Conservation (phyloP, 2,113 vertebrate genomes). For the Pteruthius melanotis region DNA sequence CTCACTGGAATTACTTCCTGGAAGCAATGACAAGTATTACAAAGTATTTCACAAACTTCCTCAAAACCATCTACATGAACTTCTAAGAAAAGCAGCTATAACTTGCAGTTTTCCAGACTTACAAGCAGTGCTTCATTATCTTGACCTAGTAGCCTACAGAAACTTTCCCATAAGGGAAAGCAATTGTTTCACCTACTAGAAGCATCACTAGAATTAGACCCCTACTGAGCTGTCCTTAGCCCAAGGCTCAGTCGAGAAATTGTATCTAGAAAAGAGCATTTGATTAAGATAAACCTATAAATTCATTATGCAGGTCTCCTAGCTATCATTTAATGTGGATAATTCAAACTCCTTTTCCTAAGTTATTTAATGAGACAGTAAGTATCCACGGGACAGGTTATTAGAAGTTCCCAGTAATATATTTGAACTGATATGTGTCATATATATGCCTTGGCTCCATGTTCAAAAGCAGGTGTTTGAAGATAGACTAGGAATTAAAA, state of each 20-base stretch:
- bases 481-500: not conserved
- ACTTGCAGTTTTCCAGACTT: not conserved
- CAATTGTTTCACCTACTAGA: slow-evolving; percentile 1
- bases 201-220: slow-evolving; percentile 1
- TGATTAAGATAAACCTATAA: slow-evolving; percentile 33
- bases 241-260: not conserved
- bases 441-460: not conserved
- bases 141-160: not conserved
- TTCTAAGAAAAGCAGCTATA: not conserved
- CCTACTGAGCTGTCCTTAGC: not conserved
- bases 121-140: not conserved
- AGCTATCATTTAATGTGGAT: not conserved
- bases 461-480: not conserved
- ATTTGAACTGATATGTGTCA: not conserved
- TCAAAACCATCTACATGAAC: not conserved
- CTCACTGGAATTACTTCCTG: not conserved
- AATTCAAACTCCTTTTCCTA: not conserved
- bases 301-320: not conserved
- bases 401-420: not conserved
- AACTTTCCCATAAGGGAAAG: slow-evolving; percentile 22
- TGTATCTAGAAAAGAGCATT: slow-evolving; percentile 11
- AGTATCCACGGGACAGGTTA: not conserved
- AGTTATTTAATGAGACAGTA: slow-evolving; percentile 10
- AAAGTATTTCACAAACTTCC: not conserved
- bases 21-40: not conserved